A percentile compares a stretch with the other conserved stretches of the same genome.
Evolutionary conservation across 2,797 vertebrate genomes (phyloP).

Genomic region (Diglossa cyanea): DNA sequence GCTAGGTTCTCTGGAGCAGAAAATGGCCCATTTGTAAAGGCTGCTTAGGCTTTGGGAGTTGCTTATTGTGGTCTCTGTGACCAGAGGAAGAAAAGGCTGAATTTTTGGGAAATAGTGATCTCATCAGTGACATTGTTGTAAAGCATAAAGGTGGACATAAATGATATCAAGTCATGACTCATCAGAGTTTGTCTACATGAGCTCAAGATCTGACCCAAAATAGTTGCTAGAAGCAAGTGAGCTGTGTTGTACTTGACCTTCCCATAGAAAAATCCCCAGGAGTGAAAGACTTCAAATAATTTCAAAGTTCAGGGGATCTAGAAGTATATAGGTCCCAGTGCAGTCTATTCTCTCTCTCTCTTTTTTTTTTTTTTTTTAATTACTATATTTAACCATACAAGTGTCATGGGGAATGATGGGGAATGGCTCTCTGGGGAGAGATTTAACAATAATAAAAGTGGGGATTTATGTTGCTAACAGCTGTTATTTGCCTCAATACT

Average conservation of each 20-base stretch:
- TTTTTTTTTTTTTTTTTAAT: neutral
- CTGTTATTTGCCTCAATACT: neutral
- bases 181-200: neutral
- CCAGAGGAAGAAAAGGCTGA: neutral
- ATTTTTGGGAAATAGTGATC: neutral
- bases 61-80: neutral
- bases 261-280: neutral
- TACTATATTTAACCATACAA: neutral
- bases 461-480: neutral
- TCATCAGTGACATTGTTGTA: neutral
- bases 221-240: neutral
- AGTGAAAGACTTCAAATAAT: neutral
- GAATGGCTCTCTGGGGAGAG: neutral
- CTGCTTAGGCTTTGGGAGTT: neutral
- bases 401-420: neutral
- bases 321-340: neutral
- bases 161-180: neutral
- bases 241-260: neutral
- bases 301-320: neutral
- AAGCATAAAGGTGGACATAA: neutral
- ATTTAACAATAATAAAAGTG: neutral
- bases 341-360: neutral
- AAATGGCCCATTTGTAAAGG: neutral
- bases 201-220: neutral
- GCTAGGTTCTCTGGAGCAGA: neutral